Base-by-base conservation (phyloP, 2,888 invertebrate species). In the Graphium colonna region DNA sequence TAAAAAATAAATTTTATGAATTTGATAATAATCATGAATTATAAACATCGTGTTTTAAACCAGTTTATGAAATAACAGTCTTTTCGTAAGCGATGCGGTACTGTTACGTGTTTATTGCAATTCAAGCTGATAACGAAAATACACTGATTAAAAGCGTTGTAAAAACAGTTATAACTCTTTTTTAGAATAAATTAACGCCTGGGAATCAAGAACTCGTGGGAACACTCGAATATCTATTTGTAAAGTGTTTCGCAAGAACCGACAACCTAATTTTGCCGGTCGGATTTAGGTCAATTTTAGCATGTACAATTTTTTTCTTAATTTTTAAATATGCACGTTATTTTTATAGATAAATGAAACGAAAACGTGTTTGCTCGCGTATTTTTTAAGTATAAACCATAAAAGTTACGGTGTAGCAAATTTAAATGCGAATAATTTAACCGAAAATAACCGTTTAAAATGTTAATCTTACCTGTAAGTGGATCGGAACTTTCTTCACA, bases 401-500 rank as follows among this genome's bases (percentile, higher is more conserved):
- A n/a, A n/a, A n/a, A n/a, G n/a, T n/a, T n/a, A n/a, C n/a, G n/a
- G n/a, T n/a, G n/a, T 36, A 12, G 36, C 36, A 36, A 36, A 36
- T 36, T 36, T 12, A 12, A n/a, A 36, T 13, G 59, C 59, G 56
- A 62, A 54, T 2, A 56, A 58, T 59, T 60, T 45, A 57, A 56
- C 50, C 57, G 51, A 70, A 74, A 79, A 78, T 79, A 83, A 83
- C 82, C 83, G 79, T 78, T 83, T 60, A 75, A 54, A 17, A 58
- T 47, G 58, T 36, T 51, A 57, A 16, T 40, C 90, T 92, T 86
- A 97, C 95, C 94, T 97, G 96, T 75, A 96, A 91, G 88, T 98
- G 97, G 78, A 98, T 97, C 56, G 97, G 97, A 58, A 97, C 97
- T 90, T 98, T 97, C 88, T 97, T 97, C 65, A 97, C 96, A 62